Evolutionary conservation across 1,140 invertebrate species (phyloP), one percentile per base, ranked within the genome.

Genomic region (Lepidurus packardi): DNA sequence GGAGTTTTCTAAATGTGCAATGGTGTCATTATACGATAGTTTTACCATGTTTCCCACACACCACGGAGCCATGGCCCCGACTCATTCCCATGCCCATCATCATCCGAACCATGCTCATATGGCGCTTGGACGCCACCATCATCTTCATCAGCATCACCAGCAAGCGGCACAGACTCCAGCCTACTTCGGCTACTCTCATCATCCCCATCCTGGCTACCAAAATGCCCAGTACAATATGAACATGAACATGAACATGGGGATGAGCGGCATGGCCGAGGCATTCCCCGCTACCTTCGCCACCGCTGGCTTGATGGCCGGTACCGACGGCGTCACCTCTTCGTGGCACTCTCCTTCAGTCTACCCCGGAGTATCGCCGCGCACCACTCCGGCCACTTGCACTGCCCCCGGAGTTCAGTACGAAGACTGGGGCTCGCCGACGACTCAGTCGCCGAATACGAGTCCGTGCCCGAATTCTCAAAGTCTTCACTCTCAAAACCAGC

Each of bases 21-120:
- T 80, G 79, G 73, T 80, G 73, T 80, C 79, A 74, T 74, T 78
- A 21, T 75, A 78, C 74, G 77, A 80, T 41, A 73, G 53, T 45
- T 74, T 80, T 24, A 44, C 79, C 25, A 80, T 80, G 79, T 80
- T 80, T 53, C 79, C 79, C n/a, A 41, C 79, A 73, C 76, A 77
- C 7, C 76, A 80, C 75, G 77, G 76, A 53, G 73, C 73, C n/a
- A 77, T 79, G 44, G 53, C 76, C 74, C 79, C 77, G n/a, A 76
- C 78, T 79, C 77, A 78, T 16, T 43, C 77, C n/a, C 43, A 34
- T 45, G 73, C 53, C 41, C 73, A 42, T 34, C 43, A 24, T 44
- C 65, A 44, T 43, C 78, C 65, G 16, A 78, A 74, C 47, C 65
- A 73, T 42, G 53, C 73, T 42, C 78, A 73, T 44, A 73, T 74